These are phyloP conservation scores for Papilio glaucus DNA, from an alignment of 1,140 invertebrate species.

Conservation along the genomic window DNA sequence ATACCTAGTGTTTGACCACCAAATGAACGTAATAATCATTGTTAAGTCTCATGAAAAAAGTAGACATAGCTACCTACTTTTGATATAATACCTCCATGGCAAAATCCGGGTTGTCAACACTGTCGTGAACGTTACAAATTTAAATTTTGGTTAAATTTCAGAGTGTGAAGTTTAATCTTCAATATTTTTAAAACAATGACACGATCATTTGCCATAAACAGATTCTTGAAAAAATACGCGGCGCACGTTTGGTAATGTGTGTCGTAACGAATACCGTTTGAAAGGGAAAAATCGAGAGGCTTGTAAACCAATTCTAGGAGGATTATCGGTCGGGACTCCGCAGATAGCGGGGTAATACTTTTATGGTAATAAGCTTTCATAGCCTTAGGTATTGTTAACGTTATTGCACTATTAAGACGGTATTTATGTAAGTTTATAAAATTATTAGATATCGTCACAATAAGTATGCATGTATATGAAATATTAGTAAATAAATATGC, in stretches of 20 bases:
- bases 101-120: too few relatives aligned
- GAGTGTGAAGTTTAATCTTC: not conserved
- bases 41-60: too few relatives aligned
- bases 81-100: too few relatives aligned
- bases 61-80: too few relatives aligned
- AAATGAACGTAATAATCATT: too few relatives aligned
- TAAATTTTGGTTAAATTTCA: too few relatives aligned
- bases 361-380: slow-evolving; percentile 14
- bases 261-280: slow-evolving; percentile 25
- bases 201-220: not conserved
- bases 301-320: slow-evolving; percentile 22
- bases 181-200: not conserved
- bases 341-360: slow-evolving; percentile 1
- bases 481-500: too few relatives aligned
- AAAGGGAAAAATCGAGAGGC: slow-evolving; percentile 34
- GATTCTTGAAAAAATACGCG: not conserved
- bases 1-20: too few relatives aligned
- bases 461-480: too few relatives aligned
- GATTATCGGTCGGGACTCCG: slow-evolving; percentile 24
- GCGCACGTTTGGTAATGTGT: slow-evolving; percentile 2
- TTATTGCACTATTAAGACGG: slow-evolving; percentile 13
- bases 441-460: too few relatives aligned
- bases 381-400: not conserved
- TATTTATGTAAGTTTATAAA: too few relatives aligned
- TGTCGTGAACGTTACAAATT: too few relatives aligned